Evolutionary conservation across 1,140 invertebrate species (phyloP).

Genomic region (Drosophila orena): DNA sequence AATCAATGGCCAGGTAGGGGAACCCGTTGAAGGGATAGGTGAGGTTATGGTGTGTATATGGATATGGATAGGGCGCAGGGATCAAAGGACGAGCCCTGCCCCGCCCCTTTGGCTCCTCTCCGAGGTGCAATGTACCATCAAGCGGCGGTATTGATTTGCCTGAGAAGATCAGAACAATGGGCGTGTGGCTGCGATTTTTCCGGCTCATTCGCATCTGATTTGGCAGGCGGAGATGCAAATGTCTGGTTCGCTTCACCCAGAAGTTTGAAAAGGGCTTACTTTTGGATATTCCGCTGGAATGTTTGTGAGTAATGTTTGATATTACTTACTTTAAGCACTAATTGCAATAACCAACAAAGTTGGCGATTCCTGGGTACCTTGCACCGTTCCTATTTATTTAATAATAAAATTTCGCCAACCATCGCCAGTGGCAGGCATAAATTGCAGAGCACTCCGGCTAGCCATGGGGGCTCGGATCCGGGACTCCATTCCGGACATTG

Average conservation of each 20-base stretch:
- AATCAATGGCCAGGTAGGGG: conserved; percentile 72
- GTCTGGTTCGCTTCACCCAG: background rate
- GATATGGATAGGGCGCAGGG: conserved; percentile 15
- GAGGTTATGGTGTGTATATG: background rate
- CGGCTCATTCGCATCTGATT: conserved; percentile 9
- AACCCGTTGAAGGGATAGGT: conserved; percentile 11
- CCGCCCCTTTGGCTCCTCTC: conserved; percentile 5
- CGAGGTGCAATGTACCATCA: conserved; percentile 59
- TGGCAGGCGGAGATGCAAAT: conserved; percentile 5
- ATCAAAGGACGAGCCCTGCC: background rate
- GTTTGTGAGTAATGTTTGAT: no score
- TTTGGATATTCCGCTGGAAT: background rate
- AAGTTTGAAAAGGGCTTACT: background rate
- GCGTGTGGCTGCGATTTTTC: conserved; percentile 12
- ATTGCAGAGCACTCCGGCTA: conserved; percentile 36
- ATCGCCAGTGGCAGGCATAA: conserved; percentile 41
- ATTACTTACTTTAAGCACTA: no score
- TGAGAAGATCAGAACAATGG: conserved; percentile 16
- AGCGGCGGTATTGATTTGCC: conserved; percentile 57
- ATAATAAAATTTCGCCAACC: background rate
- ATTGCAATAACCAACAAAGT: no score
- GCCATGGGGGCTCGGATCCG: conserved; percentile 32
- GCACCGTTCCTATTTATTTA: background rate
- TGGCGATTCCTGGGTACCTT: background rate
- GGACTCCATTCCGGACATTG: conserved; percentile 34